A percentile compares a stretch with the other conserved stretches of the same genome.
phyloP scores from a whole-genome alignment of 2,888 invertebrate species.

The Oxycera nigricornis region DNA sequence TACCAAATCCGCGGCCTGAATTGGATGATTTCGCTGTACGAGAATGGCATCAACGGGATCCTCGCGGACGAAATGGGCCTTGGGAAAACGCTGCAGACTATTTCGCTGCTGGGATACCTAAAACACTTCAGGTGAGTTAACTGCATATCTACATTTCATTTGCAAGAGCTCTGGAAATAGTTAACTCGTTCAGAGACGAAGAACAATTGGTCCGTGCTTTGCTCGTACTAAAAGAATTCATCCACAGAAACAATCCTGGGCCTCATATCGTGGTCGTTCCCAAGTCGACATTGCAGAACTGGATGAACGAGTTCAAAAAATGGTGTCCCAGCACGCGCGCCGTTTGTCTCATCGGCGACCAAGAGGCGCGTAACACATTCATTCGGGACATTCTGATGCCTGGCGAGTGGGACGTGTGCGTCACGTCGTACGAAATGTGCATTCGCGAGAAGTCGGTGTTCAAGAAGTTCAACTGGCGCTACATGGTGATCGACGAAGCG shows the following conservation, averaged over 20 bases:
- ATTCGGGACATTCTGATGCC: slow-evolving; percentile 92
- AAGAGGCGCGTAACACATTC: slow-evolving; percentile 86
- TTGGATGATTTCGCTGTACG: slow-evolving; percentile 99
- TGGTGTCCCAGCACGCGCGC: slow-evolving; percentile 94
- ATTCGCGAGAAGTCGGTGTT: slow-evolving; percentile 95
- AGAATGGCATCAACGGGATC: slow-evolving; percentile 99
- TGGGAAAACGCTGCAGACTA: slow-evolving; percentile 98
- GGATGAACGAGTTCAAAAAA: slow-evolving; percentile 97
- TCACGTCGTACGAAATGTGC: slow-evolving; percentile 99
- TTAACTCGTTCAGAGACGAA: too few species aligned
- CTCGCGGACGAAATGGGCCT: slow-evolving; percentile 99
- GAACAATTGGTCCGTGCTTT: too few species aligned
- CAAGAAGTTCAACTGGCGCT: slow-evolving; percentile 98
- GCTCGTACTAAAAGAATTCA: background rate
- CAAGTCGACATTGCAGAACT: slow-evolving; percentile 97
- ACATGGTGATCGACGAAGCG: slow-evolving; percentile 99
- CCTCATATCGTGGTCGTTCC: slow-evolving; percentile 99
- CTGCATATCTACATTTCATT: background rate
- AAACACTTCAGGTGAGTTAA: slow-evolving; percentile 76
- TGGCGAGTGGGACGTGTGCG: slow-evolving; percentile 97
- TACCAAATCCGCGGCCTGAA: slow-evolving; percentile 98
- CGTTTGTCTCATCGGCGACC: slow-evolving; percentile 95
- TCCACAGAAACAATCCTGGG: slow-evolving; percentile 82
- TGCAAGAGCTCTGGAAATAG: background rate
- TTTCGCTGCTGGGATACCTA: slow-evolving; percentile 96